phyloP scores from a whole-genome alignment of 2,113 vertebrate genomes.

The Thermophis baileyi region DNA sequence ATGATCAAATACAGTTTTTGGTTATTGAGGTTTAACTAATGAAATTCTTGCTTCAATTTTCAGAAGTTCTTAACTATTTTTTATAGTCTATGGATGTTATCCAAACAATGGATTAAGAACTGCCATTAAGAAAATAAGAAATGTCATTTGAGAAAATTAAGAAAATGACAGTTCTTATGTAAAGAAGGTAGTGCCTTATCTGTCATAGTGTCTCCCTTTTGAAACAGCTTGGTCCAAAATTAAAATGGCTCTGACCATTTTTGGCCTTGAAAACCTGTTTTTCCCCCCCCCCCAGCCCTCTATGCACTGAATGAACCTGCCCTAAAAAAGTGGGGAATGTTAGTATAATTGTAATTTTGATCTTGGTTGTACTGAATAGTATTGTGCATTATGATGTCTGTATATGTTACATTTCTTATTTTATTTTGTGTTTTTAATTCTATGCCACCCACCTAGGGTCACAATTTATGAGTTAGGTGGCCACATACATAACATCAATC shows the following conservation, averaged over 20 bases:
- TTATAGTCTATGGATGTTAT: background rate
- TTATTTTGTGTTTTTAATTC: background rate
- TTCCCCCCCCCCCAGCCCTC: too few species aligned
- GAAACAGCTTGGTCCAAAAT: background rate
- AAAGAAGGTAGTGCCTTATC: background rate
- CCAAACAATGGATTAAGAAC: background rate
- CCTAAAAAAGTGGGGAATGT: background rate
- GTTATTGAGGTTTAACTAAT: background rate
- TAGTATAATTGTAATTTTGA: background rate
- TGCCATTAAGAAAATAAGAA: background rate
- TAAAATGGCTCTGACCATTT: background rate
- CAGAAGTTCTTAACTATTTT: background rate
- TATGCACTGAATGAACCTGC: background rate
- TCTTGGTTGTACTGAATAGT: background rate
- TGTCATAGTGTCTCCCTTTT: background rate
- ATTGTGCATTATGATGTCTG: background rate
- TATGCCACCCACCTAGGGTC: background rate
- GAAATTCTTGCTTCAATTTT: background rate
- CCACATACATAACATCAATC: background rate
- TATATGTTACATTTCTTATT: background rate
- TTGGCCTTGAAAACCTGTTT: background rate
- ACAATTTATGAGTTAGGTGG: background rate
- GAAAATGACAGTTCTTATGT: background rate
- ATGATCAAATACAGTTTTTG: background rate
- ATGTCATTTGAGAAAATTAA: background rate